These are phyloP conservation scores for Xenopus borealis DNA, from an alignment of 2,113 vertebrate species.

Conservation along the genomic window DNA sequence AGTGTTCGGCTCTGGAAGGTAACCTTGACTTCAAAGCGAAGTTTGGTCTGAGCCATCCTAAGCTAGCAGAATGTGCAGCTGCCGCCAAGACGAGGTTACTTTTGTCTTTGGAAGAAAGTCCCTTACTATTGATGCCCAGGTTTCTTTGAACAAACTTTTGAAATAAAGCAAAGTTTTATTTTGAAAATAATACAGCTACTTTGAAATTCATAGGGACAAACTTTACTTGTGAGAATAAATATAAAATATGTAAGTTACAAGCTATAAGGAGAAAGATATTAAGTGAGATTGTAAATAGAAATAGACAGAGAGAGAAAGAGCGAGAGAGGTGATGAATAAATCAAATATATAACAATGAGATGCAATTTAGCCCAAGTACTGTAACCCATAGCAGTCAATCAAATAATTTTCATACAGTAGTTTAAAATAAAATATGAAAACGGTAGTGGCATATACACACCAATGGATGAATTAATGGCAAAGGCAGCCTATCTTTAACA, in stretches of 20 bases:
- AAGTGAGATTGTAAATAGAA: not conserved
- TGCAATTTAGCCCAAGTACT: not conserved
- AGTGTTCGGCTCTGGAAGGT: conserved; percentile 41
- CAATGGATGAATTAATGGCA: too few relatives aligned
- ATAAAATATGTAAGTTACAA: not conserved
- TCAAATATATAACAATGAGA: not conserved
- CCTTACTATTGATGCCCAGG: conserved; percentile 42
- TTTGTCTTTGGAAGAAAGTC: conserved; percentile 45
- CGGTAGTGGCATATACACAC: too few relatives aligned
- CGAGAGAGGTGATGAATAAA: not conserved
- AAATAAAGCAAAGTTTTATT: conserved; percentile 40
- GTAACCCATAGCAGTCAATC: too few relatives aligned
- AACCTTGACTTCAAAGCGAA: conserved; percentile 45
- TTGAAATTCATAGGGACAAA: conserved; percentile 45
- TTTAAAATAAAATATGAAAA: too few relatives aligned
- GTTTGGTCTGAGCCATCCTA: conserved; percentile 38
- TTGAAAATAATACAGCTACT: conserved; percentile 42
- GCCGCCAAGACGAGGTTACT: conserved; percentile 42
- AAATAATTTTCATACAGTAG: too few relatives aligned
- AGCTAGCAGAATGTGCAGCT: conserved; percentile 36
- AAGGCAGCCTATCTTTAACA: too few relatives aligned
- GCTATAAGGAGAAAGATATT: not conserved
- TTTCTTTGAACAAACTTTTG: conserved; percentile 45
- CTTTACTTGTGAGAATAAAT: conserved; percentile 41
- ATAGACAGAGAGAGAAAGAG: not conserved